These are phyloP conservation scores for Drosophila siamana DNA, from an alignment of 2,888 invertebrate genomes.

Conservation along the genomic window DNA sequence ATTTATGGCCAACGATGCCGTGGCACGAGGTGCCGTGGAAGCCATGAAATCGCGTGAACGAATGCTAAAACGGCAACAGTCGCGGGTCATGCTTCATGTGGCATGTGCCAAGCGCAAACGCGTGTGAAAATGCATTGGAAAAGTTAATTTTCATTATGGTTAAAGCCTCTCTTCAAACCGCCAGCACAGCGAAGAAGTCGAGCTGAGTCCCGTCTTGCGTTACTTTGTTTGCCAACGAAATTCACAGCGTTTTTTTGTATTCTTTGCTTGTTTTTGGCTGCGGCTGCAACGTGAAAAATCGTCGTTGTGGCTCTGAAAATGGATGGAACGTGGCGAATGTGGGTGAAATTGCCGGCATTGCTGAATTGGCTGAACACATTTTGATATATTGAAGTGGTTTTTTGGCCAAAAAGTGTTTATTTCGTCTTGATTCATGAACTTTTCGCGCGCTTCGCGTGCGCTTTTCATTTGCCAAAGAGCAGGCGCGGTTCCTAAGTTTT, in stretches of 20 bases:
- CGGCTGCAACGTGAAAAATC: conserved; percentile 41
- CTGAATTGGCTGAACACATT: conserved; percentile 41
- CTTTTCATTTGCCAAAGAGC: conserved; percentile 27
- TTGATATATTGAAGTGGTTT: conserved; percentile 72
- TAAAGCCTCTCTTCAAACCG: conserved; percentile 42
- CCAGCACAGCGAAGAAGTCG: conserved; percentile 14
- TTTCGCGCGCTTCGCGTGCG: conserved; percentile 17
- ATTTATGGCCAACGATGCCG: conserved; percentile 56
- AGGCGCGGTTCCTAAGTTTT: conserved; percentile 10
- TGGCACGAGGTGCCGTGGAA: not conserved
- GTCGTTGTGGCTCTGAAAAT: conserved; percentile 12
- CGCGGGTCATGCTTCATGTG: conserved; percentile 15
- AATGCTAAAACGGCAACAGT: conserved; percentile 47
- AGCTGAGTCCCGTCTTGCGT: conserved; percentile 2
- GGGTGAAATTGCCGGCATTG: conserved; percentile 16
- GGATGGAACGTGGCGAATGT: conserved; percentile 15
- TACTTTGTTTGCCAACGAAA: not conserved
- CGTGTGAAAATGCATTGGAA: conserved; percentile 56
- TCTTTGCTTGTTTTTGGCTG: conserved; percentile 1
- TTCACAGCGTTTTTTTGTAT: not conserved
- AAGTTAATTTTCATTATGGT: conserved; percentile 76
- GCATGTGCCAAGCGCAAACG: conserved; percentile 26
- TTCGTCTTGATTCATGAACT: conserved; percentile 55
- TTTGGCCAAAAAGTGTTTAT: conserved; percentile 51
- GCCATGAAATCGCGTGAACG: conserved; percentile 43